Conservation (phyloP, 2,797 vertebrate species). For the Lagocephalus sceleratus region DNA sequence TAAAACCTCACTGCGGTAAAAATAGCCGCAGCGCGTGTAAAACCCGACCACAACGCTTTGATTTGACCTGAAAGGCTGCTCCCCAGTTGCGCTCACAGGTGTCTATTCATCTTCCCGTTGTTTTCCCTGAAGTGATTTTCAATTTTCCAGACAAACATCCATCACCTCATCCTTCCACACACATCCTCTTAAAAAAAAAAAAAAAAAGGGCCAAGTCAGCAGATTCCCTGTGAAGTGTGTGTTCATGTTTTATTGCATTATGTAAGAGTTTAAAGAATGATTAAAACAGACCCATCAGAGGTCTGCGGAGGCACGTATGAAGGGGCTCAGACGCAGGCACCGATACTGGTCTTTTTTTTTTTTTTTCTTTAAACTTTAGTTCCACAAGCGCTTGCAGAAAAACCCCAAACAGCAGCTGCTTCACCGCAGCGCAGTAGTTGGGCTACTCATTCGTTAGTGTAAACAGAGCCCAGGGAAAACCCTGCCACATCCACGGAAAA, state of each 20-base stretch:
- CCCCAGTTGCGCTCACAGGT: conserved; percentile 64
- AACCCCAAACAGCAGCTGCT: conserved; percentile 48
- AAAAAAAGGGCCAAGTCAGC: conserved; percentile 56
- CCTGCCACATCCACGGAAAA: conserved; percentile 67
- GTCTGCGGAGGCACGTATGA: conserved; percentile 33
- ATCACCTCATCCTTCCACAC: conserved; percentile 40
- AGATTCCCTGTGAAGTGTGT: conserved; percentile 54
- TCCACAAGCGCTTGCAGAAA: conserved; percentile 40
- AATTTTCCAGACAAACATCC: conserved; percentile 60
- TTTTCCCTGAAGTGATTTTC: conserved; percentile 63
- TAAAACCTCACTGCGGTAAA: neutral
- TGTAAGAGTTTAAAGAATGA: conserved; percentile 61
- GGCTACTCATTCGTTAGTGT: conserved; percentile 49
- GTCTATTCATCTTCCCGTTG: conserved; percentile 64
- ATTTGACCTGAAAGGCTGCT: conserved; percentile 39
- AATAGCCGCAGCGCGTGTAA: neutral
- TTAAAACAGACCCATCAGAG: conserved; percentile 60
- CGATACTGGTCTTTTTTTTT: neutral
- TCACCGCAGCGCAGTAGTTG: conserved; percentile 42
- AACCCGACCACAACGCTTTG: conserved; percentile 18
- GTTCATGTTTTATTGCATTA: conserved; percentile 69
- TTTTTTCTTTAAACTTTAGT: conserved; percentile 33
- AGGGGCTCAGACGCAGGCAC: conserved; percentile 43
- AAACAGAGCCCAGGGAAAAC: conserved; percentile 57
- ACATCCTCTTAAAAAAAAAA: conserved; percentile 60